Evolutionary conservation across 2,113 vertebrate species (phyloP), one percentile per base, ranked within the genome.

Genomic region (Micronisus gabar): DNA sequence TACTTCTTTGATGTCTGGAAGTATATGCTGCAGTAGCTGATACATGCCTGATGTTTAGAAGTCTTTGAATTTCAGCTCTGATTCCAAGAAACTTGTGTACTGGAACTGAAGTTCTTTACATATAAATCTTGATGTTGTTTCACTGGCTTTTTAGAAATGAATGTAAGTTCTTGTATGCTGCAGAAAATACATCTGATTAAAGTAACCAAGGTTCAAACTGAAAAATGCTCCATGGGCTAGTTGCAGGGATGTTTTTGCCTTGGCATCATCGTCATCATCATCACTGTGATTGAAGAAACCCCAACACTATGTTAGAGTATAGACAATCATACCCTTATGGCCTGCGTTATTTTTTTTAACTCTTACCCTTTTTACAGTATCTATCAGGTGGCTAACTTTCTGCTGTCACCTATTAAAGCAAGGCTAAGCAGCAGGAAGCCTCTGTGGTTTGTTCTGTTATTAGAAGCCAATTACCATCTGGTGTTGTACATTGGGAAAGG

Each of bases 391-490:
- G 36, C 23, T 93, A 85, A 55, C n/a, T 96, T 94, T 92, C 70
- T 83, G 55, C 74, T 91, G 86, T 94, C 23, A 13, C 73, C 52
- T 95, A 65, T 97, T 97, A 96, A 97, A 97, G 85, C 84, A 88
- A 83, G 89, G 66, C 79, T 88, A 95, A 96, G 67, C 81, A 97
- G 71, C 84, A 95, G 90, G 88, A 97, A 94, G 92, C 84, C 72
- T 97, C 85, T 85, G 63, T 83, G 87, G 58, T 93, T 96, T 91
- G 58, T 94, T 97, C 93, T 97, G 45, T 98, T 97, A 70, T 96
- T 98, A 95, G 96, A 97, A 97, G 91, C 75, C 96, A 97, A 43
- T 97, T 97, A 93, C 90, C 27, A 47, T 82, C 94, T 97, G 76
- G 52, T 88, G 58, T 3, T 90, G 41, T 41, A 32, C 58, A 53